Conservation (phyloP, 2,797 vertebrate genomes). For the Sciurus vulgaris region DNA sequence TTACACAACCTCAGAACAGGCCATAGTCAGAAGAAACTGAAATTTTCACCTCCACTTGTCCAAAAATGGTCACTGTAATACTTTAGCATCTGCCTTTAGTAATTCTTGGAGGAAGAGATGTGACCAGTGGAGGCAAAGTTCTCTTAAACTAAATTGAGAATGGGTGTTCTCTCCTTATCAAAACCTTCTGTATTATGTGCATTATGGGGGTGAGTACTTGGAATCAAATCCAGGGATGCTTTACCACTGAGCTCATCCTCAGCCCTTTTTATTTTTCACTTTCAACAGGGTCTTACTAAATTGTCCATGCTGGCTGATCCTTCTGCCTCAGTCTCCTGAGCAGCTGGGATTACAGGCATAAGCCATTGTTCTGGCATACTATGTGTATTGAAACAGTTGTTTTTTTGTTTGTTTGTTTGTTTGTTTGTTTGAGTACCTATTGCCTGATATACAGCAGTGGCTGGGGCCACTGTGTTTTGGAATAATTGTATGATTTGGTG, state of each 20-base stretch:
- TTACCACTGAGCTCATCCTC: too few species aligned
- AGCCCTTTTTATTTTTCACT: too few species aligned
- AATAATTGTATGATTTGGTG: not conserved
- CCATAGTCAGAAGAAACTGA: not conserved
- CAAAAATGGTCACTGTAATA: not conserved
- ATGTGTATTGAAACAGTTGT: not conserved
- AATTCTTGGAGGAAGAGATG: not conserved
- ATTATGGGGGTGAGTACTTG: not conserved
- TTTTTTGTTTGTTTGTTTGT: not conserved
- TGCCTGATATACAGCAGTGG: not conserved
- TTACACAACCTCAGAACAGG: not conserved
- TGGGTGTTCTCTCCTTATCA: not conserved
- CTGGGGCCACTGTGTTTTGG: not conserved
- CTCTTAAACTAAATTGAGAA: not conserved
- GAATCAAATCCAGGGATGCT: too few species aligned
- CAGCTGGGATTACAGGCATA: too few species aligned
- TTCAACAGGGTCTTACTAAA: too few species aligned
- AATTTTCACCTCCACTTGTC: not conserved
- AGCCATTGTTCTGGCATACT: too few species aligned
- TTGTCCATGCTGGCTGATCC: too few species aligned
- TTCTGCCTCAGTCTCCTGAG: too few species aligned
- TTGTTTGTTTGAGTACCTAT: not conserved
- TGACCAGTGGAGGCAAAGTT: not conserved
- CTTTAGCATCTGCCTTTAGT: not conserved
- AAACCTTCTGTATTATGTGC: not conserved